Evolutionary conservation across 2,113 vertebrate species (phyloP), one percentile per base, ranked within the genome.

Genomic region (Cavia aperea): DNA sequence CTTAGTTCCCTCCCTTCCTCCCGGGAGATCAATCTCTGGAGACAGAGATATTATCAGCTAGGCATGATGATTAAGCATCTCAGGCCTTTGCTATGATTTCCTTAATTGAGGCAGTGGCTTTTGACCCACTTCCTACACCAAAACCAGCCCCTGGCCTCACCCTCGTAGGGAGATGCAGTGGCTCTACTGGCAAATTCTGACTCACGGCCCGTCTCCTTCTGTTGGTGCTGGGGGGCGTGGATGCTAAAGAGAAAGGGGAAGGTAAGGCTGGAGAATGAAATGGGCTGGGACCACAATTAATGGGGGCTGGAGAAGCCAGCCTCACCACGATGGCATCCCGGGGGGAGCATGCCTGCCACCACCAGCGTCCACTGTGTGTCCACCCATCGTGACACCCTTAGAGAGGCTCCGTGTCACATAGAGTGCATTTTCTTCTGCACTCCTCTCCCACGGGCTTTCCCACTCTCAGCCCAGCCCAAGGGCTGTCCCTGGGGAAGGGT

Each of bases 51-150:
- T 21, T 89, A 92, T 95, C 96, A 78, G 78, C 90, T 39, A 36
- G 5, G 73, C 0, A 1, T 12, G 66, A 43, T 95, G 94, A 95
- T 92, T 91, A 92, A 65, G 89, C 78, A 89, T 60, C 39, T 90
- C 31, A 29, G 75, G 81, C 4, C 54, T 96, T 92, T 85, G 89
- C 65, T 93, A 82, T 56, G 49, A 88, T 93, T 95, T 95, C 33
- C 5, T 63, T 79, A 93, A 94, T 68, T 68, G 89, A 95, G 84
- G 77, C 82, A 75, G 93, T 82, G 70, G 65, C 89, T 92, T 95
- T 94, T 95, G 93, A 96, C 93, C 93, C 84, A 95, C 46, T 95
- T 95, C 81, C 91, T 93, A 65, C 79, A 75, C 84, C 89, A 84
- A 91, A 93, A 84, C 54, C 84, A 84, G 78, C 79, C 88, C 92